Base-by-base conservation (phyloP, 2,888 invertebrate species). In the Cancer borealis region DNA sequence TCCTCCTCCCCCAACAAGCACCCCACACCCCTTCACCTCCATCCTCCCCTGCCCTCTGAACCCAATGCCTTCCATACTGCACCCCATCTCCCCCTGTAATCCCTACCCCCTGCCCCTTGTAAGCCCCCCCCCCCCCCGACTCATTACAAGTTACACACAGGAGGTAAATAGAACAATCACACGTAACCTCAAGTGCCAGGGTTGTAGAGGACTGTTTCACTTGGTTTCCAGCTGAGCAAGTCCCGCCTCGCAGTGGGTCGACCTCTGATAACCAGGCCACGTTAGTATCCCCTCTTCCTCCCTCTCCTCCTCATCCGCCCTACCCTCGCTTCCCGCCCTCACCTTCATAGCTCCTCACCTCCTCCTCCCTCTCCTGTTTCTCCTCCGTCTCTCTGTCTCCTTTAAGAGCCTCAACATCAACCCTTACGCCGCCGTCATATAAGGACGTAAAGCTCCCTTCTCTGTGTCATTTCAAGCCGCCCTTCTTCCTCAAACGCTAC, bases 61-160 rank as follows among this genome's bases (percentile, higher is more conserved):
- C 66, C 66, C 66, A 14, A 17, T 66, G 5, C 66, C 17, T 21
- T 54, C 26, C 30, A 54, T 39, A 1, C n/a, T 66, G 17, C 66
- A 14, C 5, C 66, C 21, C n/a, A 21, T 66, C 21, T 66, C 66
- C 21, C 66, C 21, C 26, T 1, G 26, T 47, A 1, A 0, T n/a
- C 49, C 54, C 26, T 39, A 39, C 39, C 39, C n/a, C 26, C 54
- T 39, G 14, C 4, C 2, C 12, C 47, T 21, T 21, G n/a, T 30
- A 17, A 84, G 54, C 54, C 54, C 54, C 3, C 14, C 0, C 54
- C 54, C 0, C 54, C 3, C 54, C 54, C 66, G 39, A 21, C 84
- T 84, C 84, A 84, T 84, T 84, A 84, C 84, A 84, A 84, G 84
- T 84, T 84, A 84, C 39, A 39, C n/a, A 84, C 84, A 84, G 84